Conservation (phyloP, 2,888 invertebrate genomes). For the Gerris lacustris region DNA sequence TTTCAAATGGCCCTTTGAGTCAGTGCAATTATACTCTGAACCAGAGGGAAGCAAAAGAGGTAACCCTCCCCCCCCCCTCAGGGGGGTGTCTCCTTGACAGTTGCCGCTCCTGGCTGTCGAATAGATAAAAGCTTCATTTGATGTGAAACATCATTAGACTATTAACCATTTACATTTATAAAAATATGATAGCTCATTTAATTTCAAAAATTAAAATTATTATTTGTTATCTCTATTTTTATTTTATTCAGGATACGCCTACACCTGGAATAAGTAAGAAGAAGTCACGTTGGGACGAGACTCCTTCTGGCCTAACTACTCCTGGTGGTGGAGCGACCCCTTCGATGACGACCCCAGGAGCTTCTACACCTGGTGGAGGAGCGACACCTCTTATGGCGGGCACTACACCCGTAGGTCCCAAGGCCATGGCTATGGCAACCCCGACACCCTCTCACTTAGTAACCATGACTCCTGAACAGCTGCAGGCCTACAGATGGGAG, state of each 20-base stretch:
- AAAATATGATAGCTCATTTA: no score
- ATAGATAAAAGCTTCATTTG: no score
- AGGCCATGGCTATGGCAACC: conserved; percentile 97
- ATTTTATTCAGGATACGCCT: conserved; percentile 56
- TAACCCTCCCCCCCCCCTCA: no score
- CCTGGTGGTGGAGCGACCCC: conserved; percentile 34
- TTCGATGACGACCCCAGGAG: conserved; percentile 36
- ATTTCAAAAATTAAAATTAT: no score
- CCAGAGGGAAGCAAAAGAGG: no score
- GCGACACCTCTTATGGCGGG: conserved; percentile 46
- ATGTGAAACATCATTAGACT: no score
- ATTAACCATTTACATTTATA: no score
- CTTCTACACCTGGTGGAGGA: conserved; percentile 45
- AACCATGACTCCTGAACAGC: conserved; percentile 97
- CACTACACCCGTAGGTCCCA: conserved; percentile 71
- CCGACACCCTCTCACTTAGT: conserved; percentile 85
- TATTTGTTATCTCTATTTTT: background rate
- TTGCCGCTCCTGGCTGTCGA: no score
- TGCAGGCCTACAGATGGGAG: conserved; percentile 96
- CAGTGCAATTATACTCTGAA: no score
- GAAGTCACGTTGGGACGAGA: conserved; percentile 97
- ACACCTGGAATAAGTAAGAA: conserved; percentile 91
- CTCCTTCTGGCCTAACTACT: conserved; percentile 55
- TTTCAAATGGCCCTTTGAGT: no score
- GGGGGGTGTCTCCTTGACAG: no score